Evolutionary conservation across 2,113 vertebrate genomes (phyloP).

Genomic region (Falcunculus frontatus): DNA sequence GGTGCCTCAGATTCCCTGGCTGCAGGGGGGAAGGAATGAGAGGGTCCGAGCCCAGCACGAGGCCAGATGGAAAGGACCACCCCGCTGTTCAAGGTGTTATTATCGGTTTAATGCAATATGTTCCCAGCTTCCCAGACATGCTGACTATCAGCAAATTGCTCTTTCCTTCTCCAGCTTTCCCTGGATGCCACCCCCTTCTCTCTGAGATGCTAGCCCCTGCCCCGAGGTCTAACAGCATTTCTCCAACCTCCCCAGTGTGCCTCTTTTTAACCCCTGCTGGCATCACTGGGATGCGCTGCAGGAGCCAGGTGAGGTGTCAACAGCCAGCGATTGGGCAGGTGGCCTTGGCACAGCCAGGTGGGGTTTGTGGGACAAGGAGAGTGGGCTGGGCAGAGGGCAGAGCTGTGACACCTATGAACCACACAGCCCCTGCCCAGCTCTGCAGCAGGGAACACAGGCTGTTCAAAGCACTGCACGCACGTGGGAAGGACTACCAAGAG

Average conservation of each 20-base stretch:
- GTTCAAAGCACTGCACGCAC: rapidly evolving
- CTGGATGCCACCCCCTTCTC: neutral
- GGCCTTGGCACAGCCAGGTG: neutral
- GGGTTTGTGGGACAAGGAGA: neutral
- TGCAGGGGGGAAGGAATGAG: neutral
- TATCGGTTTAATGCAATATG: neutral
- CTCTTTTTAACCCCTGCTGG: neutral
- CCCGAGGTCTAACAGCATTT: neutral
- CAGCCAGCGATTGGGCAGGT: neutral
- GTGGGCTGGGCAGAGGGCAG: neutral
- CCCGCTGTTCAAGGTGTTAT: constrained; percentile 29
- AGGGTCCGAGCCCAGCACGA: neutral
- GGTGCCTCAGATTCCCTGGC: neutral
- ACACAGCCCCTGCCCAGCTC: neutral
- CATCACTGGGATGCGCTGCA: neutral
- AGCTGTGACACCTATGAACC: neutral
- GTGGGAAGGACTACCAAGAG: neutral
- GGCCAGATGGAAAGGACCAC: constrained; percentile 4
- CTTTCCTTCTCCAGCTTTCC: constrained; percentile 20
- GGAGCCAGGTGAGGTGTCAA: neutral
- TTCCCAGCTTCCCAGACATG: constrained; percentile 6
- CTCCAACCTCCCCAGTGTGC: neutral
- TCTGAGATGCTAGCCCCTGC: neutral
- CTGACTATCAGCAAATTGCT: constrained; percentile 36
- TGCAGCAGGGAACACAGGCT: neutral